These are phyloP conservation scores for Jordanella pulchra DNA, from an alignment of 2,797 vertebrate species.

Conservation along the genomic window DNA sequence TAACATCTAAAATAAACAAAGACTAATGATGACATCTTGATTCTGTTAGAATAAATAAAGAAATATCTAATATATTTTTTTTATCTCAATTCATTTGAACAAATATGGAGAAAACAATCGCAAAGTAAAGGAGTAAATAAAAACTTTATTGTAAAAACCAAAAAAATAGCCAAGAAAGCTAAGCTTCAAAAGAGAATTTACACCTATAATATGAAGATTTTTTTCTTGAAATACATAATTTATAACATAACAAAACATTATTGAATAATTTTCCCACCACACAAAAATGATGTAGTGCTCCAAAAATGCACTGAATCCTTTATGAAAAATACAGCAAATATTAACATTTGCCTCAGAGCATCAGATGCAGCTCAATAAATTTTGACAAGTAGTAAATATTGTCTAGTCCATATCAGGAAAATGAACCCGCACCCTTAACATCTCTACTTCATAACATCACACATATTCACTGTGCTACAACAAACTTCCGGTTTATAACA, in stretches of 20 bases:
- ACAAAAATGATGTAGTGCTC: conserved; percentile 14
- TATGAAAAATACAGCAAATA: conserved; percentile 47
- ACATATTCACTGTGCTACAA: conserved; percentile 33
- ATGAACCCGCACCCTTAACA: conserved; percentile 38
- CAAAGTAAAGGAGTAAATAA: not conserved
- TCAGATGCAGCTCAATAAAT: conserved; percentile 52
- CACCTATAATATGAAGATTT: conserved; percentile 1
- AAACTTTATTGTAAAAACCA: not conserved
- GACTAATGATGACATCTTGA: no score
- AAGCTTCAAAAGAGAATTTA: not conserved
- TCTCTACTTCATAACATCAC: conserved; percentile 42
- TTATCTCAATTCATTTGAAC: not conserved
- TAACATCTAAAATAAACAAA: not conserved
- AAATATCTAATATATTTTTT: not conserved
- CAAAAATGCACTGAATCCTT: conserved; percentile 35
- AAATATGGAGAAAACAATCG: not conserved
- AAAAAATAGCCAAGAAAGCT: not conserved
- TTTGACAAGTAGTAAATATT: conserved; percentile 50
- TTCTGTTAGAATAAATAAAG: not conserved
- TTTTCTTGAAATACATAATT: not conserved
- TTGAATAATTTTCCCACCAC: conserved; percentile 5
- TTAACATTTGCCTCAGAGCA: conserved; percentile 41
- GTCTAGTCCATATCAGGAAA: conserved; percentile 42
- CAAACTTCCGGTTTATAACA: conserved; percentile 52
- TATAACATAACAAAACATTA: not conserved